Evolutionary conservation across 2,888 invertebrate genomes (phyloP), one percentile per base, ranked within the genome.

Genomic region (Barypeithes pellucidus): DNA sequence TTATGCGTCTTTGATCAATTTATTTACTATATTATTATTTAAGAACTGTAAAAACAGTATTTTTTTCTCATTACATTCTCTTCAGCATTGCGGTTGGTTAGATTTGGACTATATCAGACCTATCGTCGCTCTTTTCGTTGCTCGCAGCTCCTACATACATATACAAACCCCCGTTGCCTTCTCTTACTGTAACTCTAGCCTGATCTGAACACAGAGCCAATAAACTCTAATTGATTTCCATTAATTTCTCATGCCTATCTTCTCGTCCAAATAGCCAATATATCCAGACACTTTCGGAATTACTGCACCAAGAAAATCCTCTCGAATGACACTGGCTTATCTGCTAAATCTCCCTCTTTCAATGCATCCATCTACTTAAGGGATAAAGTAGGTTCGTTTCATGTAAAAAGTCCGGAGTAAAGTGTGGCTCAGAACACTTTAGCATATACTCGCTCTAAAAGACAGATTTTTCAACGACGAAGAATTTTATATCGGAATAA

Each of bases 361-460:
- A 62, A 74, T 74, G 73, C 73, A 74, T 74, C 67, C 73, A 74
- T 74, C 73, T 70, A 74, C 73, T 74, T 70, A 74, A 74, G 24
- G 70, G 70, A 74, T 74, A 65, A 74, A 73, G 63, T 45, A 60
- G 73, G 63, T 73, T 68, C 68, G 59, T 68, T 68, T 57, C 63
- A 59, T 62, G 68, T 69, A 68, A 73, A 73, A 73, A 72, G 67
- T 60, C 59, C 43, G 22, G 47, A 71, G 71, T 43, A 72, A 67
- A 72, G 72, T 67, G 62, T 36, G 72, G 67, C 67, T 67, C 72
- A 72, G 67, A 57, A 72, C 72, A 72, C 61, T 72, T 60, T 66
- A 47, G 52, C 63, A 47, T 72, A 72, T 50, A 68, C 50, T 61
- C 41, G 47, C 60, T 61, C 41, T 24, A 41, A 63, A 60, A 67